Percentiles rank a stretch among this genome's conserved stretches.
Evolutionary conservation across 2,888 invertebrate genomes (phyloP).

Genomic region (Flexamia atlantica): DNA sequence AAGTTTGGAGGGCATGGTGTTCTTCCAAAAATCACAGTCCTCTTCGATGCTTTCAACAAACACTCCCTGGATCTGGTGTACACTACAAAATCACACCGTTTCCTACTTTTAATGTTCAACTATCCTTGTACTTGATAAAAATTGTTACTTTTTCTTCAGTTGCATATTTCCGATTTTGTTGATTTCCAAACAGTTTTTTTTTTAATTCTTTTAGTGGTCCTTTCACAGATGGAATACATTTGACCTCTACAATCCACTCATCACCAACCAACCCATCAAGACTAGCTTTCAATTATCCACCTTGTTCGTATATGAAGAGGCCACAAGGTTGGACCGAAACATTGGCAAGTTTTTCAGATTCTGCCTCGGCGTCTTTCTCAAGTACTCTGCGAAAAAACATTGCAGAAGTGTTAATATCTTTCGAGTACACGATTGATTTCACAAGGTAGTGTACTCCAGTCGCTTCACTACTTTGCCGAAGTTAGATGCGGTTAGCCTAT

Average conservation of each 20-base stretch:
- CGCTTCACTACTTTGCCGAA: constrained; percentile 59
- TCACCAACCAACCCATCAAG: constrained; percentile 61
- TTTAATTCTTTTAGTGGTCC: neutral
- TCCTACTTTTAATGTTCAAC: constrained; percentile 61
- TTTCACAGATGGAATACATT: constrained; percentile 31
- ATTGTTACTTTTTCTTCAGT: constrained; percentile 63
- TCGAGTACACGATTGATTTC: neutral
- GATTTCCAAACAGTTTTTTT: neutral
- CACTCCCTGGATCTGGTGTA: constrained; percentile 41
- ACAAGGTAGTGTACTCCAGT: constrained; percentile 53
- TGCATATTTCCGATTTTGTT: neutral
- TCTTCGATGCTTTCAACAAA: constrained; percentile 49
- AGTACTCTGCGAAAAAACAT: constrained; percentile 43
- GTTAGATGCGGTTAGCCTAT: constrained; percentile 53
- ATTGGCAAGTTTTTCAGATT: neutral
- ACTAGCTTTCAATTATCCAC: constrained; percentile 55
- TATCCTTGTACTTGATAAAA: constrained; percentile 66
- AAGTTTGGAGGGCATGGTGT: constrained; percentile 43
- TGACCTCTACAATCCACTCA: constrained; percentile 32
- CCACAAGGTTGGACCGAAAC: constrained; percentile 59
- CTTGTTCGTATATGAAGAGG: constrained; percentile 52
- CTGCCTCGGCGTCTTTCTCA: constrained; percentile 3
- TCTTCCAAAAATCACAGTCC: constrained; percentile 55
- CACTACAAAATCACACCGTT: constrained; percentile 63
- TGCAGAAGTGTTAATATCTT: neutral